phyloP scores from a whole-genome alignment of 2,888 invertebrate species.

The Embidobia sp. region DNA sequence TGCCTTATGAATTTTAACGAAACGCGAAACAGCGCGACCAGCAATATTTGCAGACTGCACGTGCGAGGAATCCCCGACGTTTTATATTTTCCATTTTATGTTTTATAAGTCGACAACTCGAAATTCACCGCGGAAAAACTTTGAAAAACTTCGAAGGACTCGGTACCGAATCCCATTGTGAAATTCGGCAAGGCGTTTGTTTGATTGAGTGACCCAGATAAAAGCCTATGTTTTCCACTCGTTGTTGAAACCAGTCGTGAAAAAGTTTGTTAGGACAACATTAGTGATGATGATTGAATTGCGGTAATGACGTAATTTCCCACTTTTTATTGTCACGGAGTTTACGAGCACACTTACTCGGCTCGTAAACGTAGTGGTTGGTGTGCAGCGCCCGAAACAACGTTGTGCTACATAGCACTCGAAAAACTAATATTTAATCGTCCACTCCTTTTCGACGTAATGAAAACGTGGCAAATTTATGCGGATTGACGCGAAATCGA shows the following conservation, averaged over 20 bases:
- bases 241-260: slow-evolving; percentile 15
- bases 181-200: slow-evolving; percentile 10
- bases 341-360: slow-evolving; percentile 8
- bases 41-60: background rate
- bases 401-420: no score
- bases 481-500: slow-evolving; percentile 4
- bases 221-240: slow-evolving; percentile 1
- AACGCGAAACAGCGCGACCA: slow-evolving; percentile 5
- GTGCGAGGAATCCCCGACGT: background rate
- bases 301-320: slow-evolving; percentile 29
- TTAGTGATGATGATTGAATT: slow-evolving; percentile 27
- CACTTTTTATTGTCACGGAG: slow-evolving; percentile 18
- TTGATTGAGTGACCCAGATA: slow-evolving; percentile 20
- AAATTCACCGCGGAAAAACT: no score
- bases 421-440: no score
- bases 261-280: slow-evolving; percentile 17
- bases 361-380: background rate
- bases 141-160: no score
- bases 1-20: slow-evolving; percentile 42
- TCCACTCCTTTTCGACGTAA: no score
- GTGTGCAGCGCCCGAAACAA: no score
- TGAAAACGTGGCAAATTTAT: background rate
- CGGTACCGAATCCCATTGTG: no score
- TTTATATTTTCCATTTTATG: background rate
- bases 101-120: no score